A percentile compares a stretch with the other conserved stretches of the same genome.
Evolutionary conservation across 2,888 invertebrate species (phyloP).

Genomic region (Caenorhabditis sinica): DNA sequence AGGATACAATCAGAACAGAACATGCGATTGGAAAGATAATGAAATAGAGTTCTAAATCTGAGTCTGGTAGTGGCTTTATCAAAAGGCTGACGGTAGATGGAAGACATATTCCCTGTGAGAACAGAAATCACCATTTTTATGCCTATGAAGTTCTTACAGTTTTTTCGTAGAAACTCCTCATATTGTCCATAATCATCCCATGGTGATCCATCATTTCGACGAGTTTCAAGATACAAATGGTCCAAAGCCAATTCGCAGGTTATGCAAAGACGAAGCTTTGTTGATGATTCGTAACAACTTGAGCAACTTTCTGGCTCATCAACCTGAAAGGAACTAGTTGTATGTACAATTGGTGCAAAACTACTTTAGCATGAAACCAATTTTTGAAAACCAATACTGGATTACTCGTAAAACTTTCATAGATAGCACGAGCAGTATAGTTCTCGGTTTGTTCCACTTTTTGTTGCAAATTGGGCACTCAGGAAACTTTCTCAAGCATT

Average conservation of each 20-base stretch:
- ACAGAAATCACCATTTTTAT: too few relatives aligned
- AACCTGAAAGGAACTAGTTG: background rate
- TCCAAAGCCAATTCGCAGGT: background rate
- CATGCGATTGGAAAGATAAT: background rate
- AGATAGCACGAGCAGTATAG: background rate
- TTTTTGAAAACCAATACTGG: background rate
- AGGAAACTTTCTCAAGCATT: background rate
- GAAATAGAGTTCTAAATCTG: background rate
- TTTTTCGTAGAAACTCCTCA: background rate
- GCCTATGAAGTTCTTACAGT: background rate
- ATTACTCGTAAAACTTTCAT: background rate
- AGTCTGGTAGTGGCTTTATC: background rate
- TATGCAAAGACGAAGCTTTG: background rate
- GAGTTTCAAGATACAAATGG: background rate
- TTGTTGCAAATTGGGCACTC: conserved; percentile 1
- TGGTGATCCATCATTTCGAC: background rate
- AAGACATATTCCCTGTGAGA: background rate
- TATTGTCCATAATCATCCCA: background rate
- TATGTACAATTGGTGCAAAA: background rate
- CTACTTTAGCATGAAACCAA: background rate
- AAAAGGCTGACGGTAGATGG: too few relatives aligned
- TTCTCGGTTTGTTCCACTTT: background rate
- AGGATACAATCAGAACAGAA: conserved; percentile 2
- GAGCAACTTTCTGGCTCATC: background rate
- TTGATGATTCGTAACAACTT: background rate